A percentile compares a stretch with the other conserved stretches of the same genome.
Evolutionary conservation across 1,140 invertebrate species (phyloP).

Genomic region (Stegodyphus dumicola): DNA sequence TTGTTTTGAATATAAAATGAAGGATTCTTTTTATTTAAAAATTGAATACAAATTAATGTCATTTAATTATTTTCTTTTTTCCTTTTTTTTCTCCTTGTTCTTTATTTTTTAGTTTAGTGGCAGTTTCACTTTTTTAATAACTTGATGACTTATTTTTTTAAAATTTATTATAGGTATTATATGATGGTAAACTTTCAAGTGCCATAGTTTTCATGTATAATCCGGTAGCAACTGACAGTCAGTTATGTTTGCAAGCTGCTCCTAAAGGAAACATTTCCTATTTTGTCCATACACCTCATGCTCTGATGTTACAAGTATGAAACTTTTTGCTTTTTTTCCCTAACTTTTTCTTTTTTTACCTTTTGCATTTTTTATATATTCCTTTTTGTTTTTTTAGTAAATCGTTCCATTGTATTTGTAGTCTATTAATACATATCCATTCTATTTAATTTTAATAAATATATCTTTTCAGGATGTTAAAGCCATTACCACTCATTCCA

Average conservation of each 20-base stretch:
- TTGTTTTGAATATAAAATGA: no score
- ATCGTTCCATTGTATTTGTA: no score
- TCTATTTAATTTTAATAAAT: background rate
- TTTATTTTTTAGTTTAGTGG: background rate
- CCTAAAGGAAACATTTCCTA: slow-evolving; percentile 96
- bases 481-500: slow-evolving; percentile 98
- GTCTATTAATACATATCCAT: no score
- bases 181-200: slow-evolving; percentile 96
- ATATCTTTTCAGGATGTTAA: slow-evolving; percentile 87
- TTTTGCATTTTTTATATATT: no score
- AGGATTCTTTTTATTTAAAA: no score
- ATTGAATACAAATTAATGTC: no score
- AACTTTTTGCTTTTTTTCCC: slow-evolving; percentile 11
- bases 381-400: slow-evolving; percentile 6
- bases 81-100: background rate
- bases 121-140: background rate
- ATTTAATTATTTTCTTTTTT: background rate
- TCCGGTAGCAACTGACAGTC: slow-evolving; percentile 97
- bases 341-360: no score
- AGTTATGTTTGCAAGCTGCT: slow-evolving; percentile 96
- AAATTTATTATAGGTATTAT: slow-evolving; percentile 80
- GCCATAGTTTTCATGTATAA: slow-evolving; percentile 99
- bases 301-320: slow-evolving; percentile 95
- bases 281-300: slow-evolving; percentile 99
- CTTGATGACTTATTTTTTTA: background rate